These are phyloP conservation scores for Platycheirus rosarum DNA, from an alignment of 2,888 invertebrate species.

Conservation along the genomic window DNA sequence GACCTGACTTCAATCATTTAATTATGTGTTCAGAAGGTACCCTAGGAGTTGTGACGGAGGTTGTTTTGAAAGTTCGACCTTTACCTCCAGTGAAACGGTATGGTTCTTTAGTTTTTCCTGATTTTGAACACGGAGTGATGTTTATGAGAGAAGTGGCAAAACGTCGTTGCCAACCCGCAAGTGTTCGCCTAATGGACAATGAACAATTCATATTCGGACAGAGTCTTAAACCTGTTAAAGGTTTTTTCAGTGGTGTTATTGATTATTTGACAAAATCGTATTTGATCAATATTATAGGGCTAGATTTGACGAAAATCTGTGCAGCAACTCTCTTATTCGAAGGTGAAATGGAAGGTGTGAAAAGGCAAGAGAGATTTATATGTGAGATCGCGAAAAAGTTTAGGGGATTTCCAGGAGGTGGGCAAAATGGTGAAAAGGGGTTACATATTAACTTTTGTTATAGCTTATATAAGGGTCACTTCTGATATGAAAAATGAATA, in stretches of 20 bases:
- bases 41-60: slow-evolving; percentile 97
- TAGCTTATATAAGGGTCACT: slow-evolving; percentile 97
- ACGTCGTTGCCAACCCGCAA: slow-evolving; percentile 95
- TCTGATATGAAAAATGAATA: not conserved
- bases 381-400: slow-evolving; percentile 89
- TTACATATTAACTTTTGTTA: slow-evolving; percentile 97
- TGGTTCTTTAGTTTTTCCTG: slow-evolving; percentile 97
- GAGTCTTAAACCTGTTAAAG: slow-evolving; percentile 86
- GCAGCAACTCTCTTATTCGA: slow-evolving; percentile 98
- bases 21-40: slow-evolving; percentile 97
- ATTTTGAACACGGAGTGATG: slow-evolving; percentile 93
- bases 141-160: slow-evolving; percentile 94
- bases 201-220: slow-evolving; percentile 98
- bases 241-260: slow-evolving; percentile 86
- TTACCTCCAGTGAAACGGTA: slow-evolving; percentile 92
- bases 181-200: slow-evolving; percentile 98
- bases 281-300: slow-evolving; percentile 93
- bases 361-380: slow-evolving; percentile 89
- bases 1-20: slow-evolving; percentile 96
- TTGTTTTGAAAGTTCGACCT: slow-evolving; percentile 92
- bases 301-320: slow-evolving; percentile 90
- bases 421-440: slow-evolving; percentile 97
- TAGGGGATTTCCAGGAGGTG: slow-evolving; percentile 95
- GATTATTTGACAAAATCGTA: slow-evolving; percentile 94
- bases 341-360: slow-evolving; percentile 89